These are phyloP conservation scores for Sweltsa coloradensis DNA, from an alignment of 1,140 invertebrate genomes.

Conservation along the genomic window DNA sequence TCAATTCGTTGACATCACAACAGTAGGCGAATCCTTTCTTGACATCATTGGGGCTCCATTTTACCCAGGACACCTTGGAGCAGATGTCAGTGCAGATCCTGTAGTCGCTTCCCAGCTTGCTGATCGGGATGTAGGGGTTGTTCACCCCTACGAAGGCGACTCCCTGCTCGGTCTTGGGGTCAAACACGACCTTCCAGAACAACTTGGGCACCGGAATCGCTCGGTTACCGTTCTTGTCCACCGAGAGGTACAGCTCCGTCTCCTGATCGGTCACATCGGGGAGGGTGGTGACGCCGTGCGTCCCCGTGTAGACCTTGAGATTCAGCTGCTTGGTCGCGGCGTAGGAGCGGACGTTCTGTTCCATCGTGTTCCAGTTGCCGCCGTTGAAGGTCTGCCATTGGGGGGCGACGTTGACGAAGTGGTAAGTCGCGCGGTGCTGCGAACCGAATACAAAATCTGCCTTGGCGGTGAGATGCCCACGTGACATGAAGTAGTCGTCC, in stretches of 20 bases:
- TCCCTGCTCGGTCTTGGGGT: constrained; percentile 33
- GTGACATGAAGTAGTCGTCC: constrained; percentile 22
- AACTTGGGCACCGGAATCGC: constrained; percentile 39
- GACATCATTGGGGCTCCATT: constrained; percentile 36
- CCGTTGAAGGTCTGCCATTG: constrained; percentile 35
- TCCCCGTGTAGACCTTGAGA: constrained; percentile 23
- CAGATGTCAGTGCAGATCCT: constrained; percentile 29
- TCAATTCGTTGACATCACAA: constrained; percentile 45
- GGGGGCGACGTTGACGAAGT: constrained; percentile 31
- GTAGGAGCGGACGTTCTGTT: constrained; percentile 6
- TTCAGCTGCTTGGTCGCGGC: neutral
- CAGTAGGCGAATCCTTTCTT: constrained; percentile 48
- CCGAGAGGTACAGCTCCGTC: constrained; percentile 33
- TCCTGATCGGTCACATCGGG: constrained; percentile 23
- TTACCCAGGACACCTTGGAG: constrained; percentile 35
- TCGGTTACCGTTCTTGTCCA: constrained; percentile 28
- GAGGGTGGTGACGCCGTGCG: constrained; percentile 21
- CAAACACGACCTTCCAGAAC: constrained; percentile 48
- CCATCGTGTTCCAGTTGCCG: constrained; percentile 32
- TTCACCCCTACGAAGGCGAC: constrained; percentile 48
- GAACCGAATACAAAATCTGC: constrained; percentile 29
- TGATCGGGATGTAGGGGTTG: constrained; percentile 45
- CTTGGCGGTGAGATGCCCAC: constrained; percentile 32
- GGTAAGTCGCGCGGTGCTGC: constrained; percentile 29
- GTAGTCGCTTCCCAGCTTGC: neutral